These are phyloP conservation scores for Lasiurus borealis DNA, from an alignment of 2,113 vertebrate genomes.

Conservation along the genomic window DNA sequence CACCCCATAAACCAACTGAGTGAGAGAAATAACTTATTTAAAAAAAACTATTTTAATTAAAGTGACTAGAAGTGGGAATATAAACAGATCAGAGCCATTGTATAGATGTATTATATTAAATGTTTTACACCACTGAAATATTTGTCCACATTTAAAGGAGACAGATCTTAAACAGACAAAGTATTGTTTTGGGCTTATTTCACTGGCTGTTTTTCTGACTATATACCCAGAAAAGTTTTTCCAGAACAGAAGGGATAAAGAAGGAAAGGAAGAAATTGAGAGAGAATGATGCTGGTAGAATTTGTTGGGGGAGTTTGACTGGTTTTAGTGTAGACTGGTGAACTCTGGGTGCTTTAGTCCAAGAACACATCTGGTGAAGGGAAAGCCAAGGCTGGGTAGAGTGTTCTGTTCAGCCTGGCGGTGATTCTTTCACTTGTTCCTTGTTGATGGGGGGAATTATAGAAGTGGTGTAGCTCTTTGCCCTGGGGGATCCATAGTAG, in stretches of 20 bases:
- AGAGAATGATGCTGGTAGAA: not conserved
- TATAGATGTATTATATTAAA: not conserved
- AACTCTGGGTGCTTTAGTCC: not conserved
- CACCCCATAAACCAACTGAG: not conserved
- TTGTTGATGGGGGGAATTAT: not conserved
- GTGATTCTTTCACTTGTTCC: not conserved
- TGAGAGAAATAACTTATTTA: not conserved
- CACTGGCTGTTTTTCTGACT: not conserved
- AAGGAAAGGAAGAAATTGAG: not conserved
- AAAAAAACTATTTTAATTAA: slow-evolving; percentile 45
- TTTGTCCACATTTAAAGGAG: not conserved
- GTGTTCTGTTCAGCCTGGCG: not conserved
- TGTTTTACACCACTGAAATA: not conserved
- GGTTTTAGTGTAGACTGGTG: not conserved
- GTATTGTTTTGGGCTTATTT: not conserved
- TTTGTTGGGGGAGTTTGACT: not conserved
- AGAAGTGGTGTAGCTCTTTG: not conserved
- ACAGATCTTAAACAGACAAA: not conserved
- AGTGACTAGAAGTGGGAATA: not conserved
- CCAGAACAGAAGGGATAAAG: not conserved
- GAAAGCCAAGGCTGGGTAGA: not conserved
- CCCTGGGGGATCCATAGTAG: not conserved
- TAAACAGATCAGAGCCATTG: not conserved
- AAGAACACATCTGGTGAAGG: not conserved
- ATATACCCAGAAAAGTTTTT: not conserved